Conservation (phyloP, 2,888 invertebrate genomes). For the Euplexia lucipara region DNA sequence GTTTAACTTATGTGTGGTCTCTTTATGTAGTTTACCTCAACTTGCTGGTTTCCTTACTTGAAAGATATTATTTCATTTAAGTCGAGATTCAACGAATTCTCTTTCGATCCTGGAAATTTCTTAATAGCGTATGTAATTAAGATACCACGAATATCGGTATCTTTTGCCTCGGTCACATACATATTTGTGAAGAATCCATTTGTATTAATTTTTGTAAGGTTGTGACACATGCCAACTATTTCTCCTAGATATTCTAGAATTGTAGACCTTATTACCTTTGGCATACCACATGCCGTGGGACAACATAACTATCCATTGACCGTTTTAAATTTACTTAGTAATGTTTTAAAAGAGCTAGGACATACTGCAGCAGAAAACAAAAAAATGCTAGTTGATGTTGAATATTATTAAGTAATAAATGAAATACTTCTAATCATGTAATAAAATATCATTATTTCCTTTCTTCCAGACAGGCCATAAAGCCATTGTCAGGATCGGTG, state of each 20-base stretch:
- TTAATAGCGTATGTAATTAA: background rate
- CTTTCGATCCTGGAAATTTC: background rate
- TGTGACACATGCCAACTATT: background rate
- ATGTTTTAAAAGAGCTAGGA: no score
- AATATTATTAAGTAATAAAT: background rate
- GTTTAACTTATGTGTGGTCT: conserved; percentile 8
- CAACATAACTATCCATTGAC: no score
- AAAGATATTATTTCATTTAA: conserved; percentile 4
- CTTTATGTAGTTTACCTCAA: conserved; percentile 44
- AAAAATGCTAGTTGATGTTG: no score
- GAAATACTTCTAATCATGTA: background rate
- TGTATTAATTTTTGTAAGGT: background rate
- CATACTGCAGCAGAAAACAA: background rate
- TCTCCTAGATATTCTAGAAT: background rate
- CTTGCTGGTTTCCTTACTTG: conserved; percentile 28
- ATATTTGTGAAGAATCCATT: conserved; percentile 3
- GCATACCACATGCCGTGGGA: no score
- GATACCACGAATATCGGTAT: background rate
- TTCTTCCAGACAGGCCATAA: conserved; percentile 89
- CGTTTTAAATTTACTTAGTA: no score
- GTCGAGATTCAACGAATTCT: background rate
- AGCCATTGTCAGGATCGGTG: conserved; percentile 91
- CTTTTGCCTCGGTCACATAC: background rate
- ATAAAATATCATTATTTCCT: conserved; percentile 29
- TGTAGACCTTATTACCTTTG: background rate